Percentiles rank a stretch among this genome's conserved stretches.
These are phyloP conservation scores for Tenthredo distinguenda DNA, from an alignment of 2,888 invertebrate species.

Conservation along the genomic window DNA sequence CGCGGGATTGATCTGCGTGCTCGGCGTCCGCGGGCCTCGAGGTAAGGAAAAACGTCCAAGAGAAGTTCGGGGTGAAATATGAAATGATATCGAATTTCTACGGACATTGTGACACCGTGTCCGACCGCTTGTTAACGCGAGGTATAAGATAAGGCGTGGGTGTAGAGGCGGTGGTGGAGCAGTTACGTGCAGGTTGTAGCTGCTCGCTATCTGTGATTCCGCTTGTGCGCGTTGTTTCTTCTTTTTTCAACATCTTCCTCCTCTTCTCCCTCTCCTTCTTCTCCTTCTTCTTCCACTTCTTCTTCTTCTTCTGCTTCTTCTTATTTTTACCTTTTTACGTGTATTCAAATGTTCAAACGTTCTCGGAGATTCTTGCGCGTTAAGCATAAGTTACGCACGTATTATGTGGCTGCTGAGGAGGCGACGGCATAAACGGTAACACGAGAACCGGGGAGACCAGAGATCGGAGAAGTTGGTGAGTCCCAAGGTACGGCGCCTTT, in stretches of 20 bases:
- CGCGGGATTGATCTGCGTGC: neutral
- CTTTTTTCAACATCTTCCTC: conserved; percentile 21
- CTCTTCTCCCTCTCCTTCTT: neutral
- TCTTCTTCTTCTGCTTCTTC: neutral
- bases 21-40: neutral
- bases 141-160: conserved; percentile 59
- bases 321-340: conserved; percentile 14
- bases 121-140: conserved; percentile 50
- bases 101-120: conserved; percentile 49
- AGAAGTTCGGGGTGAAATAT: conserved; percentile 33
- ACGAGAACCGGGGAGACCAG: conserved; percentile 64
- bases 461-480: neutral
- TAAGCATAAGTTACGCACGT: conserved; percentile 68
- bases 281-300: neutral
- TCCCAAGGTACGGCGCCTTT: neutral
- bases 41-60: neutral
- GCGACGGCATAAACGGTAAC: conserved; percentile 68
- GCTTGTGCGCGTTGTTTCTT: conserved; percentile 48
- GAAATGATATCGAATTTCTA: conserved; percentile 44
- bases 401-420: conserved; percentile 65
- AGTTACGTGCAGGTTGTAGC: conserved; percentile 29
- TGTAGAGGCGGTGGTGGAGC: conserved; percentile 48
- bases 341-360: conserved; percentile 53
- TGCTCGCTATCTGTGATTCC: conserved; percentile 58
- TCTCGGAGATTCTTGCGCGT: conserved; percentile 59